Evolutionary conservation across 1,140 invertebrate genomes (phyloP), one percentile per base, ranked within the genome.

Genomic region (Dryas iulia): DNA sequence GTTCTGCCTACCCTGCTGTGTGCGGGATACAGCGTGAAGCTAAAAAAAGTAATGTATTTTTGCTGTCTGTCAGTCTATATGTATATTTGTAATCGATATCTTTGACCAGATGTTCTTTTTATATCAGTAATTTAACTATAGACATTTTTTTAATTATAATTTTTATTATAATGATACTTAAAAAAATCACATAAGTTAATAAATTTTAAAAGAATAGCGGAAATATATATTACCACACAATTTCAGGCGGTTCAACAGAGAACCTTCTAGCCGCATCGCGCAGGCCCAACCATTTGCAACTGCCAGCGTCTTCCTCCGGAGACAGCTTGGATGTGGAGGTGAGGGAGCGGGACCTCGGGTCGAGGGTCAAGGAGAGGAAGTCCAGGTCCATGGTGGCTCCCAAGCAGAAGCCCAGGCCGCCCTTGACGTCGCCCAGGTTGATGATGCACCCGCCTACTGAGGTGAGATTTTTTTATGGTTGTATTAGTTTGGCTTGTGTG

Each of bases 271-370:
- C 67, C 3, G 76, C 72, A 11, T 56, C 67, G 7, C 73, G 83
- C 4, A 70, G 87, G 8, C 86, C 85, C 8, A 85, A 74, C 59
- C 79, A 89, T 57, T 74, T 89, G 3, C 81, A 81, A 28, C 74
- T 89, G 0, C 84, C 85, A 3, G 74, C 85, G 3, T 87, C 87
- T 2, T 88, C 87, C 0, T 91, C 89, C 0, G 87, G 89, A 18
- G 89, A 91, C 75, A 90, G 87, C 54, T 75, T 90, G 33, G 89
- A 89, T 54, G 80, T 89, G 58, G 86, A 89, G 71, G 69, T 87
- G 5, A 62, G 89, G 26, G 85, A 87, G 8, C 59, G 79, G n/a
- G 74, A 82, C 39, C 76, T 71, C 0, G 74, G 76, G 0, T 63
- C 23, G 21, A 69, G 64, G 1, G 72, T 86, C 61, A 83, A 81